These are phyloP conservation scores for Syngnathus acus DNA, from an alignment of 2,797 vertebrate species.

Conservation along the genomic window DNA sequence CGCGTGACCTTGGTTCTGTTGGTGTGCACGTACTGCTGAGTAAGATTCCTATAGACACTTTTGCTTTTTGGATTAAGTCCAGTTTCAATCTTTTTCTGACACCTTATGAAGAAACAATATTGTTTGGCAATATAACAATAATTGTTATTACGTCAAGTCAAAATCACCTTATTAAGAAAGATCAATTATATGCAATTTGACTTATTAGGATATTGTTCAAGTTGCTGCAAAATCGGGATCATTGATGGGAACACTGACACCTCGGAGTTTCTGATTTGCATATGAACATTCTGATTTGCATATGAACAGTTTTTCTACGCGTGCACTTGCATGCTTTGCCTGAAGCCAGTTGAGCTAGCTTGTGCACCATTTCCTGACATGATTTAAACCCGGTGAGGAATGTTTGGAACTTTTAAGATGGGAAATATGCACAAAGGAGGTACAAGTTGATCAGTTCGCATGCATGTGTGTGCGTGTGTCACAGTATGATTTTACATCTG, in stretches of 20 bases:
- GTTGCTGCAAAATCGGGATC: not conserved
- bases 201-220: not conserved
- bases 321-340: not conserved
- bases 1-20: conserved; percentile 14
- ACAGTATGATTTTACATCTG: conserved; percentile 4
- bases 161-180: no score
- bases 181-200: no score
- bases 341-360: not conserved
- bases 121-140: not conserved
- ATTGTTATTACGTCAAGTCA: not conserved
- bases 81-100: conserved; percentile 22
- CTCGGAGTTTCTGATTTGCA: not conserved
- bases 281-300: not conserved
- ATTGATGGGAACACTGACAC: not conserved
- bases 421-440: not conserved
- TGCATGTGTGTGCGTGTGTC: not conserved
- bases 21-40: conserved; percentile 22
- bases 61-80: conserved; percentile 26
- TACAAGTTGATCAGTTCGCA: not conserved
- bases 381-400: not conserved
- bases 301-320: not conserved
- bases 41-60: conserved; percentile 35
- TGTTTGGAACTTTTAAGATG: not conserved
- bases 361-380: not conserved
- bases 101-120: conserved; percentile 5